Evolutionary conservation across 2,888 invertebrate species (phyloP), one percentile per base, ranked within the genome.

Genomic region (Standfussiana lucernea): DNA sequence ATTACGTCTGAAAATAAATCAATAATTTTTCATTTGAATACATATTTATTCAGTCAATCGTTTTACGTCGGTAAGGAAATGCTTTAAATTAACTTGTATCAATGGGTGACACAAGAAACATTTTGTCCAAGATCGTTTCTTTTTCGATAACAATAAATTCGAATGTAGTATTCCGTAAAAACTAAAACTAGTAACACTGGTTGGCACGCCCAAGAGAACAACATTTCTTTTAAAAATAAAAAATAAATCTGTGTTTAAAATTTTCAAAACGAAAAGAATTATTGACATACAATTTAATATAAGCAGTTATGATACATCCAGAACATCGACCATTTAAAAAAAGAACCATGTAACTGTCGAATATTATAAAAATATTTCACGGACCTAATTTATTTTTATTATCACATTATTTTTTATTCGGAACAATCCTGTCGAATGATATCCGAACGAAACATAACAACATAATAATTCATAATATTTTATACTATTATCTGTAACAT

Each of bases 391-490:
- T 86, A 89, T 89, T 89, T 91, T 90, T 91, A 90, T 82, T 83
- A 84, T 32, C 82, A 84, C 75, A 85, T 86, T 82, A 89, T 85
- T 88, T 90, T 90, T 90, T 89, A 90, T 86, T 85, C 53, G 72
- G 77, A 85, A 90, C 84, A 74, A 86, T 70, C 70, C 84, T 86
- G 90, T 72, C 85, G 90, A 91, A 78, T 89, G 91, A 91, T 88
- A 90, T 89, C 70, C 74, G 72, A 76, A 81, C 70, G 77, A 64
- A 86, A 82, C 86, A 86, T 88, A 88, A 87, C 86, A 89, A 87
- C 87, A 88, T 88, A 85, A 88, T 90, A 87, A 86, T 85, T 89
- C 86, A 89, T 87, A 89, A 86, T 83, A 86, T 90, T 87, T 87
- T 84, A 84, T 81, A 62, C 73, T 82, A 88, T 88, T 86, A 87